Evolutionary conservation across 64 coral and sea anemone genomes (phyloP).

Genomic region (Exaiptasia diaphana): DNA sequence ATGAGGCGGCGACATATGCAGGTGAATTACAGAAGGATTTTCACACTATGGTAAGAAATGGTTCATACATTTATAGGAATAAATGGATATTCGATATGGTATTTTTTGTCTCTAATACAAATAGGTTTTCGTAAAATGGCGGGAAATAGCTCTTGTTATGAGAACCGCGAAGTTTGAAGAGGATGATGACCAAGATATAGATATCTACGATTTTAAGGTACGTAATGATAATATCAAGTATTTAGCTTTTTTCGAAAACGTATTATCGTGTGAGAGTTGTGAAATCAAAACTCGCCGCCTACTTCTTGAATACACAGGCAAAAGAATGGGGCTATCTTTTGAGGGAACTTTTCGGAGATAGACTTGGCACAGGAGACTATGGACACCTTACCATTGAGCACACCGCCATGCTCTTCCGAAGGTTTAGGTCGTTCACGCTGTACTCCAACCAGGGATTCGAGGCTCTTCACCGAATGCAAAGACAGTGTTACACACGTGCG

Average conservation of each 20-base stretch:
- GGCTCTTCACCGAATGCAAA: constrained; percentile 21
- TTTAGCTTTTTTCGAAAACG: too few species aligned
- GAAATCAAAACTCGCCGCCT: constrained; percentile 16
- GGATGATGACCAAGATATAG: not conserved
- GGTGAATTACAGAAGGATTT: not conserved
- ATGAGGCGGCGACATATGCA: not conserved
- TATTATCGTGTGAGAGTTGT: too few species aligned
- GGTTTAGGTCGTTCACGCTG: constrained; percentile 5
- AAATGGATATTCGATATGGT: too few species aligned
- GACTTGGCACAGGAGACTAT: constrained; percentile 32
- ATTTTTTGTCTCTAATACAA: too few species aligned
- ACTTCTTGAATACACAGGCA: constrained; percentile 4
- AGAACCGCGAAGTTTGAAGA: not conserved
- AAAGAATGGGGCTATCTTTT: constrained; percentile 40
- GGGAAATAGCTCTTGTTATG: not conserved
- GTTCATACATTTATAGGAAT: not conserved
- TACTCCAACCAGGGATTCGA: constrained; percentile 49
- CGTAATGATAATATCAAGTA: not conserved
- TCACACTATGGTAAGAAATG: not conserved
- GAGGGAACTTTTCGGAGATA: constrained; percentile 13
- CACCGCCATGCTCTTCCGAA: constrained; percentile 33
- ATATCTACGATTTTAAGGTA: not conserved
- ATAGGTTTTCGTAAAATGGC: not conserved
- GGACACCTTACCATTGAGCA: constrained; percentile 14
- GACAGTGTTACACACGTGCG: constrained; percentile 11